Base-by-base conservation (phyloP, 2,113 vertebrate species). In the Ophthalmolycus amberensis region DNA sequence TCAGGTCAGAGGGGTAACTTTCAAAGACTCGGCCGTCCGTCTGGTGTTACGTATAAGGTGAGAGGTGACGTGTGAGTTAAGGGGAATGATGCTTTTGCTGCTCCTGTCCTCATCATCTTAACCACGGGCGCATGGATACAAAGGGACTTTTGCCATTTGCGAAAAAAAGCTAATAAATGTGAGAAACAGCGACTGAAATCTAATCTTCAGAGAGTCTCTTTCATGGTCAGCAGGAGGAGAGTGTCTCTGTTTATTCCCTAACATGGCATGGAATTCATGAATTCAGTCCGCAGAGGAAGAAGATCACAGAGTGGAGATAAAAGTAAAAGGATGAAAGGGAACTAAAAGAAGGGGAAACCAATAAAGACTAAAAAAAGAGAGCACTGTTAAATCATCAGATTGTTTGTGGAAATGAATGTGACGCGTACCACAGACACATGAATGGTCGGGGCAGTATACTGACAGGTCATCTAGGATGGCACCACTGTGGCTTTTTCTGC, bases 211-310 rank as follows among this genome's bases (percentile, higher is more conserved):
- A 56, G 58, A 72, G 27, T 64, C 48, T 75, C 71, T 67, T 73
- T 81, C 54, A 63, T 9, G 46, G 6, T 79, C 25, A 4, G 22
- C 16, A 69, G 71, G 62, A 29, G 4, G 29, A 1, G 15, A 64
- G 34, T 5, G 37, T 29, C 18, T 71, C 42, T 34, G 74, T 81
- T 50, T 77, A 75, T 75, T 85, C 34, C 82, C 76, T 78, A 87
- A 87, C 71, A 90, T 78, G 83, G 85, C n/a, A 29, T 78, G 79
- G 65, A 40, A 75, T 69, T 58, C 75, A 77, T 74, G 67, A 74
- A 54, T 54, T 11, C 9, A 42, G 32, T 9, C 5, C 48, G 10
- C 52, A 54, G 44, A 52, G 48, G 54, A 25, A 32, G 42, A 9
- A 40, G 77, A 88, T 78, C 70, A 74, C 82, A 82, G 65, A 46